Evolutionary conservation across 1,140 invertebrate genomes (phyloP).

Genomic region (Formica selysi): DNA sequence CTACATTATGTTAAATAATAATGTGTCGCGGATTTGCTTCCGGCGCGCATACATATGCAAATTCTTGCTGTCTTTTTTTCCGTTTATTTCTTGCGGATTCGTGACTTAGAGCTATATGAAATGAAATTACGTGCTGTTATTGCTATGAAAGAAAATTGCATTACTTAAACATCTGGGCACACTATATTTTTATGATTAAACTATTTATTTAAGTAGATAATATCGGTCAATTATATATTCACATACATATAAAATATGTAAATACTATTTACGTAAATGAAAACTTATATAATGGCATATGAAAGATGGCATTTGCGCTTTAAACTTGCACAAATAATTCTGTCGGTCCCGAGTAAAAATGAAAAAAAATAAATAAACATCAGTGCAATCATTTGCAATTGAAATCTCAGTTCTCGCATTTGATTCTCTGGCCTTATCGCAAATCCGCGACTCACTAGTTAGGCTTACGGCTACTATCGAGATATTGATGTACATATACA

Average conservation of each 20-base stretch:
- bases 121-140: not conserved
- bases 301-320: not conserved
- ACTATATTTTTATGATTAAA: not conserved
- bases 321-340: not conserved
- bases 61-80: slow-evolving; percentile 4
- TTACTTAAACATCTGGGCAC: not conserved
- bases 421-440: slow-evolving; percentile 56
- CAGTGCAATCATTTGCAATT: not conserved
- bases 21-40: slow-evolving; percentile 81
- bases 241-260: no score
- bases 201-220: not conserved
- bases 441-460: slow-evolving; percentile 83
- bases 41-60: slow-evolving; percentile 38
- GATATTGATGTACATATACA: slow-evolving; percentile 84
- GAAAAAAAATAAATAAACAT: not conserved
- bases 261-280: not conserved
- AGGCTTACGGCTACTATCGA: slow-evolving; percentile 85
- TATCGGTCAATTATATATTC: not conserved
- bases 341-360: not conserved
- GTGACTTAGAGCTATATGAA: not conserved
- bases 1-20: slow-evolving; percentile 85
- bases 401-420: not conserved
- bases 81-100: slow-evolving; percentile 28
- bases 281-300: not conserved
- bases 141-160: not conserved